Evolutionary conservation across 2,797 vertebrate genomes (phyloP).

Genomic region (Sebastiscus albofasciatus): DNA sequence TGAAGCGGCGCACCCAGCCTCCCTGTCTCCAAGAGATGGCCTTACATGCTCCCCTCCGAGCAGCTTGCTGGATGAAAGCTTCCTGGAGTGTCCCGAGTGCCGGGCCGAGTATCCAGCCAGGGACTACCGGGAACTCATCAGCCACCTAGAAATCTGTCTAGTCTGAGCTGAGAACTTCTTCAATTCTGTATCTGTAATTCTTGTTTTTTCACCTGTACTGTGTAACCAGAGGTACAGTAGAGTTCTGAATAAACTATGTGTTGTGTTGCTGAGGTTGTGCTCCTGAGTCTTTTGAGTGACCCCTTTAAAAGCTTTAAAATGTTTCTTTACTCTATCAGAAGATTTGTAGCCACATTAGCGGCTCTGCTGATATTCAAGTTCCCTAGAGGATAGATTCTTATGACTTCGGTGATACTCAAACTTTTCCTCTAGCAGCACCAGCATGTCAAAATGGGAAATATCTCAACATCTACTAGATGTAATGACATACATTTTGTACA

Average conservation of each 20-base stretch:
- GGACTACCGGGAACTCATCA: constrained; percentile 85
- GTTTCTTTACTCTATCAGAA: neutral
- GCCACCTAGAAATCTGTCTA: constrained; percentile 86
- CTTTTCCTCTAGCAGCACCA: neutral
- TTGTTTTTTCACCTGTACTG: neutral
- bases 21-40: neutral
- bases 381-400: neutral
- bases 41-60: constrained; percentile 1
- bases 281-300: neutral
- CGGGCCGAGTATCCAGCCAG: constrained; percentile 81
- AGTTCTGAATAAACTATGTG: constrained; percentile 29
- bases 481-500: neutral
- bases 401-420: neutral
- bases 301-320: neutral
- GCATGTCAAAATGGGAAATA: neutral
- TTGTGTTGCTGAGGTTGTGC: neutral
- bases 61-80: constrained; percentile 84
- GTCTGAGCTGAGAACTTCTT: constrained; percentile 17
- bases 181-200: neutral
- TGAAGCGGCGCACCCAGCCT: constrained; percentile 43
- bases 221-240: neutral
- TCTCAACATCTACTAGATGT: neutral
- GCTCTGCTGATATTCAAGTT: neutral
- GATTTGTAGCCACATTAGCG: too few species aligned
- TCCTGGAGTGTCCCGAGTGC: constrained; percentile 89